Evolutionary conservation across 1,140 invertebrate genomes (phyloP).

Genomic region (Neodiprion fabricii): DNA sequence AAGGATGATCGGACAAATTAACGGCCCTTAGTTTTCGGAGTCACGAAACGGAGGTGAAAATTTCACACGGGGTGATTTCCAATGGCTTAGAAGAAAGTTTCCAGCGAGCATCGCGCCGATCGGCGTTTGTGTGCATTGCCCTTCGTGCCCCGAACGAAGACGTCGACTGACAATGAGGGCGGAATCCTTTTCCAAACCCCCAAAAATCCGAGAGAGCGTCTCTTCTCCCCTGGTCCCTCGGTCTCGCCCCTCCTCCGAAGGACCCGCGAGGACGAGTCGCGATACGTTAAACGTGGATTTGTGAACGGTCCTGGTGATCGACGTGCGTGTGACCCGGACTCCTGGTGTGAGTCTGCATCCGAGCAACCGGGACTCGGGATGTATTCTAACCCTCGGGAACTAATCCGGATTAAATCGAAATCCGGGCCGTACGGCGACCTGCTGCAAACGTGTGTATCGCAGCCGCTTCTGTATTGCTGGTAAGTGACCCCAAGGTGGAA

Average conservation of each 20-base stretch:
- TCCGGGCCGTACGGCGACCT: conserved; percentile 7
- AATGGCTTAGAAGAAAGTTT: too few relatives aligned
- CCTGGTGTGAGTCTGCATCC: conserved; percentile 16
- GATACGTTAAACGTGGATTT: neutral
- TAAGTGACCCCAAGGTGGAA: too few relatives aligned
- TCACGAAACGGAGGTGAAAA: too few relatives aligned
- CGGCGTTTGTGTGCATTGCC: neutral
- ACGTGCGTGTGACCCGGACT: conserved; percentile 12
- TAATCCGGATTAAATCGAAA: conserved; percentile 3
- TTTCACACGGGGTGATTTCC: too few relatives aligned
- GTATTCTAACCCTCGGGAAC: neutral
- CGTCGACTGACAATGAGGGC: neutral
- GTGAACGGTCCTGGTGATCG: neutral
- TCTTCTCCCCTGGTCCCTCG: neutral
- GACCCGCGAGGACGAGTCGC: neutral
- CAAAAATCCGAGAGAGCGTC: neutral
- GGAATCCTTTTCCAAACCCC: neutral
- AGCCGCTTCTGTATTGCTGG: too few relatives aligned
- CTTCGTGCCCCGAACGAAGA: neutral
- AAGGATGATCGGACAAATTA: too few relatives aligned
- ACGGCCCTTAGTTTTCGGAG: too few relatives aligned
- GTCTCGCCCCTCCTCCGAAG: neutral
- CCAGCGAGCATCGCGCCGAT: too few relatives aligned
- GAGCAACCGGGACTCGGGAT: conserved; percentile 10
- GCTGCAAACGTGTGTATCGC: conserved; percentile 2